These are phyloP conservation scores for Gymnocephalus cernua DNA, from an alignment of 2,113 vertebrate genomes.

Conservation along the genomic window DNA sequence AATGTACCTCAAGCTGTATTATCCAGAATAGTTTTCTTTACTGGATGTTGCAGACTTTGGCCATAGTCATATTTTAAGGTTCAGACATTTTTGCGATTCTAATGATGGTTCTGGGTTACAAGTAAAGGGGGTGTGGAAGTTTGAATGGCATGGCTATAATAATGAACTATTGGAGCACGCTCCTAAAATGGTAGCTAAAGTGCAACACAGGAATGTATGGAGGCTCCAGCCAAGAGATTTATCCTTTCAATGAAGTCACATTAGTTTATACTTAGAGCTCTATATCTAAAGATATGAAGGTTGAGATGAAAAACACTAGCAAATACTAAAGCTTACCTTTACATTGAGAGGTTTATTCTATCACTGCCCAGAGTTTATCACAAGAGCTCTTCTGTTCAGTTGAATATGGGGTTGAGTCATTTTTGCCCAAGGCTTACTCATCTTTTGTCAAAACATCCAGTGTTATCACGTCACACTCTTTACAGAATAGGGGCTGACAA, in stretches of 20 bases:
- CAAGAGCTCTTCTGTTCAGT: constrained; percentile 13
- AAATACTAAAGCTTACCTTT: constrained; percentile 50
- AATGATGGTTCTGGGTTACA: constrained; percentile 45
- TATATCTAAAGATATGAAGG: constrained; percentile 40
- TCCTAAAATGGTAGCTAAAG: constrained; percentile 49
- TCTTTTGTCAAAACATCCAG: constrained; percentile 6
- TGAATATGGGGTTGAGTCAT: constrained; percentile 19
- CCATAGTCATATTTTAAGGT: constrained; percentile 46
- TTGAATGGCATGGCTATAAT: constrained; percentile 42
- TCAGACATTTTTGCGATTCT: constrained; percentile 55
- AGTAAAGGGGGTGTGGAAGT: constrained; percentile 35
- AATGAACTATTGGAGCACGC: constrained; percentile 50
- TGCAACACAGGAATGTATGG: constrained; percentile 49
- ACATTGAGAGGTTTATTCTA: constrained; percentile 32
- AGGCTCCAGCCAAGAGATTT: constrained; percentile 45
- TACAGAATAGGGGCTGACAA: background rate
- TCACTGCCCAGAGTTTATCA: constrained; percentile 35
- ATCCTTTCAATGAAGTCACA: constrained; percentile 33
- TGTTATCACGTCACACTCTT: background rate
- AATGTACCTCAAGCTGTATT: constrained; percentile 27
- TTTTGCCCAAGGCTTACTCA: constrained; percentile 23
- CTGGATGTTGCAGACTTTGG: constrained; percentile 52
- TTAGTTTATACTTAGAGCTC: constrained; percentile 38
- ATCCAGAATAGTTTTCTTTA: constrained; percentile 42
- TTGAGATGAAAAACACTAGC: constrained; percentile 30